A percentile compares a stretch with the other conserved stretches of the same genome.
Evolutionary conservation across 2,888 invertebrate species (phyloP).

Genomic region (Macaria notata): DNA sequence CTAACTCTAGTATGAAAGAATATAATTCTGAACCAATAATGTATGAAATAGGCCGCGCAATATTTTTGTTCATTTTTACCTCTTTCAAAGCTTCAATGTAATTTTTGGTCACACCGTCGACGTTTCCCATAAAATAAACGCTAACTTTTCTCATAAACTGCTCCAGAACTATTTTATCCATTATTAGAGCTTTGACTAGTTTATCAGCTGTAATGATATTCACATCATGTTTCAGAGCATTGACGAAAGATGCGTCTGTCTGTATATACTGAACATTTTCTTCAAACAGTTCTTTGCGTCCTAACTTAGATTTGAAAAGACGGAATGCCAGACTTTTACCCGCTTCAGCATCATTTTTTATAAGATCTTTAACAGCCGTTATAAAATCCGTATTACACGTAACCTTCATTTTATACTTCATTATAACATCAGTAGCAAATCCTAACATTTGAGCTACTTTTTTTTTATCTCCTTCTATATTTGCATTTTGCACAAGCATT

Average conservation of each 20-base stretch:
- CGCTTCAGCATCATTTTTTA: constrained; percentile 29
- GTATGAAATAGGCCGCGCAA: constrained; percentile 30
- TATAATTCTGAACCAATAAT: constrained; percentile 28
- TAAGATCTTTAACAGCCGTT: constrained; percentile 35
- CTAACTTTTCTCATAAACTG: constrained; percentile 47
- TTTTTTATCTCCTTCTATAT: constrained; percentile 19
- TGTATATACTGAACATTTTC: constrained; percentile 47
- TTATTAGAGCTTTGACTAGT: constrained; percentile 35
- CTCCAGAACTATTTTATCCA: constrained; percentile 7
- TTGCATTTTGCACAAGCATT: constrained; percentile 35
- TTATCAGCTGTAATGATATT: constrained; percentile 37
- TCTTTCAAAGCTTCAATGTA: constrained; percentile 27
- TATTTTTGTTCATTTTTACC: constrained; percentile 12
- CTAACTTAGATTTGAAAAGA: constrained; percentile 43
- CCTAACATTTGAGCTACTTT: background rate
- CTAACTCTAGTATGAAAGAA: constrained; percentile 29
- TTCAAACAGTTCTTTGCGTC: constrained; percentile 47
- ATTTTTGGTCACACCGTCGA: constrained; percentile 42
- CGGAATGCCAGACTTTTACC: constrained; percentile 37
- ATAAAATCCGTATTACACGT: constrained; percentile 34
- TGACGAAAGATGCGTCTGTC: constrained; percentile 51
- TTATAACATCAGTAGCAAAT: constrained; percentile 38
- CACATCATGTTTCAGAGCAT: constrained; percentile 55
- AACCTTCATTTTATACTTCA: constrained; percentile 39
- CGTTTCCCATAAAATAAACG: constrained; percentile 53